These are phyloP conservation scores for Sycophaga agraensis DNA, from an alignment of 1,140 invertebrate genomes.

Conservation along the genomic window DNA sequence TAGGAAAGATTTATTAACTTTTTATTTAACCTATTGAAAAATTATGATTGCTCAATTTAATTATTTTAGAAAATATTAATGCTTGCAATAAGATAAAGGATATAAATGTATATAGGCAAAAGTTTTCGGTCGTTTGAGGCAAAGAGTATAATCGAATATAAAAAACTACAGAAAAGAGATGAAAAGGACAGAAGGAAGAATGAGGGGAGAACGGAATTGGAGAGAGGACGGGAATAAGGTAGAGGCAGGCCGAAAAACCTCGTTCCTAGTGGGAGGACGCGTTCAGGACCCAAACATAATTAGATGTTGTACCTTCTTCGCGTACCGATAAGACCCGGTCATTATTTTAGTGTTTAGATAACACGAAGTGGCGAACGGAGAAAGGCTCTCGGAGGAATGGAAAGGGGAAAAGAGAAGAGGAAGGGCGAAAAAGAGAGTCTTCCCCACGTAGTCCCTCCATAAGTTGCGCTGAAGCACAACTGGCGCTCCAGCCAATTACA, in stretches of 20 bases:
- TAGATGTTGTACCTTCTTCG: constrained; percentile 51
- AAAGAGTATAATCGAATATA: background rate
- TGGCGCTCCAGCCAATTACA: constrained; percentile 13
- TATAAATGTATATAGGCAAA: too few species aligned
- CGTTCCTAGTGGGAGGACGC: constrained; percentile 15
- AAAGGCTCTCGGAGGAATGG: constrained; percentile 15
- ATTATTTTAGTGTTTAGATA: constrained; percentile 59
- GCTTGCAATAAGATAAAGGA: too few species aligned
- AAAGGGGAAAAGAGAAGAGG: background rate
- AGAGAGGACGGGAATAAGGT: background rate
- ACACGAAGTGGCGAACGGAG: constrained; percentile 34
- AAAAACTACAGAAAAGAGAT: background rate
- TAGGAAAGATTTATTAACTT: too few species aligned
- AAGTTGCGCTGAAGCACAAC: background rate
- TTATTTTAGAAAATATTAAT: too few species aligned
- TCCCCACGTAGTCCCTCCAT: background rate
- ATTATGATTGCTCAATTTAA: too few species aligned
- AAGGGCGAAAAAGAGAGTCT: background rate
- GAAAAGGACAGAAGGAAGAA: background rate
- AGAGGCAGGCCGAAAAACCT: background rate
- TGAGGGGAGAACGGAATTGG: background rate
- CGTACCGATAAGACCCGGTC: constrained; percentile 47
- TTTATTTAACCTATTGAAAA: too few species aligned
- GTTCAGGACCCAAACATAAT: constrained; percentile 44
- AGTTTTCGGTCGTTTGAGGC: background rate